Conservation (phyloP, 2,888 invertebrate genomes). For the Melieria omissa region DNA sequence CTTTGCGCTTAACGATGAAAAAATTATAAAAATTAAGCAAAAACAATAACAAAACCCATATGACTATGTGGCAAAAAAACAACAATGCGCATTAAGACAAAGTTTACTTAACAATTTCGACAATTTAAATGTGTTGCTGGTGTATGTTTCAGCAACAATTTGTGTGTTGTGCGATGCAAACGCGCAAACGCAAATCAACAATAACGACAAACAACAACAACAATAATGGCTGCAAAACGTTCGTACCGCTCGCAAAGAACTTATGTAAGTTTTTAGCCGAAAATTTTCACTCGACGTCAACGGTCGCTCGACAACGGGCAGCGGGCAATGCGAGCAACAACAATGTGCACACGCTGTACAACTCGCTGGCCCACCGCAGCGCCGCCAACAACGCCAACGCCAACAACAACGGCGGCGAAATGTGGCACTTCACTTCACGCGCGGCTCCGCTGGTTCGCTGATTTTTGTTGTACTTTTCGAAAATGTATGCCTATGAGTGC, state of each 20-base stretch:
- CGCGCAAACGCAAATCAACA: background rate
- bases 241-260: background rate
- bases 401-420: background rate
- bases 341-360: background rate
- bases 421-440: background rate
- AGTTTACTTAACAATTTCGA: slow-evolving; percentile 1
- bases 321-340: background rate
- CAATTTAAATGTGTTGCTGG: background rate
- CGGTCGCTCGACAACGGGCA: background rate
- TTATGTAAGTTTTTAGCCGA: background rate
- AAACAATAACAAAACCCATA: background rate
- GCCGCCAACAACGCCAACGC: too few relatives aligned
- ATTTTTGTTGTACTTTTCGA: background rate
- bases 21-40: too few relatives aligned
- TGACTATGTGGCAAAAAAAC: background rate
- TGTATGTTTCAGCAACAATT: background rate
- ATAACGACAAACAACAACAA: background rate
- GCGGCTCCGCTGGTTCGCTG: background rate
- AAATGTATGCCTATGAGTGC: background rate
- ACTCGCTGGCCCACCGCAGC: too few relatives aligned
- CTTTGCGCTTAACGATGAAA: too few relatives aligned
- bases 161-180: background rate
- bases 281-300: background rate
- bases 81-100: background rate
- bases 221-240: background rate